Conservation (phyloP, 2,888 invertebrate species). For the Rhingia campestris region DNA sequence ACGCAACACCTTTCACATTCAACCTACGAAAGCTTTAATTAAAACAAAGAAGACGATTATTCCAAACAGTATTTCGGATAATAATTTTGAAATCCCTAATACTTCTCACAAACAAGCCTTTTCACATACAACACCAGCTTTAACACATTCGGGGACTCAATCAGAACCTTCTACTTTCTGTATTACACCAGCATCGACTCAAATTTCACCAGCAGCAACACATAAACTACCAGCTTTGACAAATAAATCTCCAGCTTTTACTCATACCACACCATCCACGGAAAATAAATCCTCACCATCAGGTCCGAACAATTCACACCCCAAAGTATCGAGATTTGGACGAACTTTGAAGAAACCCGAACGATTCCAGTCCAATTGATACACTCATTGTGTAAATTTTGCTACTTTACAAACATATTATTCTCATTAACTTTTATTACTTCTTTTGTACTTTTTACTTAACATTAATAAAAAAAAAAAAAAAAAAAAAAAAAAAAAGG, state of each 20-base stretch:
- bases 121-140: conserved; percentile 10
- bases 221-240: not conserved
- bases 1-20: conserved; percentile 61
- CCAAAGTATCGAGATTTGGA: conserved; percentile 26
- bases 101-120: not conserved
- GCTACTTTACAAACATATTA: no score
- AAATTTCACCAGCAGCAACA: no score
- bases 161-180: not conserved
- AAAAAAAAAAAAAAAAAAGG: no score
- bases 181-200: conserved; percentile 3
- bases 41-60: conserved; percentile 35
- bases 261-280: conserved; percentile 6
- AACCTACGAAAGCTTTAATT: conserved; percentile 52
- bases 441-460: no score
- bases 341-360: conserved; percentile 15
- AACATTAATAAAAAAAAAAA: no score
- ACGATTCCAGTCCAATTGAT: not conserved
- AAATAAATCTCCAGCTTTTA: conserved; percentile 3
- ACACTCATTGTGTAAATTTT: not conserved
- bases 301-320: not conserved
- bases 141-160: not conserved
- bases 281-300: not conserved
- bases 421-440: no score
- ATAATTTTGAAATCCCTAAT: not conserved
- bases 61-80: conserved; percentile 13